Conservation (phyloP, 2,113 vertebrate species). For the Pachypanchax playfairii region DNA sequence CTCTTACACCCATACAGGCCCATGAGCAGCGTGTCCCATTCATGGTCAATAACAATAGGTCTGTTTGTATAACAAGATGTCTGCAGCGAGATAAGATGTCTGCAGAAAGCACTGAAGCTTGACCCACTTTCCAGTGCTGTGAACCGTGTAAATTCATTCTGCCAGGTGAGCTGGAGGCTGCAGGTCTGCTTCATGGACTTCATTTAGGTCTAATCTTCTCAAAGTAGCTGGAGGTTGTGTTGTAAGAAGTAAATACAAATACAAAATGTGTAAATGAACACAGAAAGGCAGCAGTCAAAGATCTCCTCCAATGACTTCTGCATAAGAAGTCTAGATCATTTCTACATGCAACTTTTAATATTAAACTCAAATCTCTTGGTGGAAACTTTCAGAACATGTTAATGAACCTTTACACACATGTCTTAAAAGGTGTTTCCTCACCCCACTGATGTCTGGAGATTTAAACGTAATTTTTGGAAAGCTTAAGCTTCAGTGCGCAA, state of each 20-base stretch:
- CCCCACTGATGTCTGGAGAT: background rate
- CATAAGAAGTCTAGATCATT: background rate
- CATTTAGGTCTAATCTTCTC: background rate
- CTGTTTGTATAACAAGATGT: slow-evolving; percentile 46
- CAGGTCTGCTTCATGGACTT: slow-evolving; percentile 15
- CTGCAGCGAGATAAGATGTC: slow-evolving; percentile 26
- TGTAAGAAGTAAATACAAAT: background rate
- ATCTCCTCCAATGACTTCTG: background rate
- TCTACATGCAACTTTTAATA: no score
- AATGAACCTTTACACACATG: background rate
- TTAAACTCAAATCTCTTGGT: no score
- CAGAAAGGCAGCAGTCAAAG: background rate
- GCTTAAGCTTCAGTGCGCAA: background rate
- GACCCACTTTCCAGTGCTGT: slow-evolving; percentile 59
- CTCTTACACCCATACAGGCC: slow-evolving; percentile 1
- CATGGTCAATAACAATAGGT: slow-evolving; percentile 45
- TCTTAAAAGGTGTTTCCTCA: no score
- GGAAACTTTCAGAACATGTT: background rate
- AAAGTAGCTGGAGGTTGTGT: background rate
- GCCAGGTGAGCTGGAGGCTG: slow-evolving; percentile 38
- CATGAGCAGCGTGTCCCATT: slow-evolving; percentile 31
- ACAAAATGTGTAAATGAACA: background rate
- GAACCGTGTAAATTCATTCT: slow-evolving; percentile 38
- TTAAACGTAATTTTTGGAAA: background rate
- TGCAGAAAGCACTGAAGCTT: slow-evolving; percentile 39